These are phyloP conservation scores for Pseudococcus viburni DNA, from an alignment of 2,888 invertebrate species.

Conservation along the genomic window DNA sequence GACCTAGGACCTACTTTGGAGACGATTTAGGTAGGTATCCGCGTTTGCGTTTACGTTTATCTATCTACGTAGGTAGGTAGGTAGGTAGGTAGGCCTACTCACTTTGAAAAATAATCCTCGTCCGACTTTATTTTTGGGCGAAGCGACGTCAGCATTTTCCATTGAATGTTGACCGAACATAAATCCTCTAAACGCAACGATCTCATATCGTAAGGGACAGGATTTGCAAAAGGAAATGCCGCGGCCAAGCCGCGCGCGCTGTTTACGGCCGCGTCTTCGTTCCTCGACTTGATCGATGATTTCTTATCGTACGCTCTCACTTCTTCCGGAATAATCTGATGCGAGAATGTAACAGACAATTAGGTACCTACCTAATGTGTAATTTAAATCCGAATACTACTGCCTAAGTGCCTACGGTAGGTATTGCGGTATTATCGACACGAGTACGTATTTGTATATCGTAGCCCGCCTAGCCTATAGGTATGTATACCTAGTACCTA, in stretches of 20 bases:
- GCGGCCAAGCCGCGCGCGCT: not conserved
- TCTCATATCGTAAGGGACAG: conserved; percentile 87
- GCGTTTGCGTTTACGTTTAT: conserved; percentile 66
- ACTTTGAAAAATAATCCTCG: conserved; percentile 89
- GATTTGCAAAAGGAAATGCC: conserved; percentile 79
- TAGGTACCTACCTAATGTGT: too few relatives aligned
- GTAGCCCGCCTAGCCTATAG: too few relatives aligned
- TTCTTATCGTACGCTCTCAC: conserved; percentile 71
- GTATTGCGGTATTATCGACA: too few relatives aligned
- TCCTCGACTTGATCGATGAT: conserved; percentile 74
- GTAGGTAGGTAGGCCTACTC: conserved; percentile 65
- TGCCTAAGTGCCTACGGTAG: too few relatives aligned
- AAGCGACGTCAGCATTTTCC: conserved; percentile 92
- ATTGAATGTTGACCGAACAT: conserved; percentile 88
- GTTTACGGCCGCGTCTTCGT: not conserved
- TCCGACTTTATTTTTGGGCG: conserved; percentile 87
- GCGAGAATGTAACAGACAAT: not conserved
- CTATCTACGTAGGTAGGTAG: not conserved
- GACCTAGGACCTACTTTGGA: too few relatives aligned
- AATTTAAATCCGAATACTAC: too few relatives aligned
- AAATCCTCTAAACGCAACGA: conserved; percentile 82
- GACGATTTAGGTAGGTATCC: too few relatives aligned
- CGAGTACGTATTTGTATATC: too few relatives aligned
- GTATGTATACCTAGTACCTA: too few relatives aligned
- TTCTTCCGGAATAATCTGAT: conserved; percentile 81